phyloP scores from a whole-genome alignment of 2,113 vertebrate genomes.

The Eulemur macaco region DNA sequence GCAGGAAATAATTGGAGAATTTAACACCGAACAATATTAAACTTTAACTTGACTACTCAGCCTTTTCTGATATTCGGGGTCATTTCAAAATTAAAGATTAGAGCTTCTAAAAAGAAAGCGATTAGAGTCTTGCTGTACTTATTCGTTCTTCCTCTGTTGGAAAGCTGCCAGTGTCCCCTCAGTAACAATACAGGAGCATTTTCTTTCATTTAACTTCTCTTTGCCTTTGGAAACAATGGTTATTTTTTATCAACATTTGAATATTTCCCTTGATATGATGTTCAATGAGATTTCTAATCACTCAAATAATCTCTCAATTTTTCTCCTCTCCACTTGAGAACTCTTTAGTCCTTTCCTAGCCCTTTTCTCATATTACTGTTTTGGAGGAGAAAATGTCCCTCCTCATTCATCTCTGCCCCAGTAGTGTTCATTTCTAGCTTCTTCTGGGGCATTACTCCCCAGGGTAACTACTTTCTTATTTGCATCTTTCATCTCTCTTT shows the following conservation, averaged over 20 bases:
- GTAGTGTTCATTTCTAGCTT: neutral
- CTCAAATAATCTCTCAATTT: neutral
- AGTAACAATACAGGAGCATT: neutral
- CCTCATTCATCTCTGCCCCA: neutral
- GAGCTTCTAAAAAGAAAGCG: neutral
- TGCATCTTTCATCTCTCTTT: neutral
- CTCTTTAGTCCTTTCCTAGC: neutral
- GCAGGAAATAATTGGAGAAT: neutral
- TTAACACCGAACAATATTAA: neutral
- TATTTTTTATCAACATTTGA: neutral
- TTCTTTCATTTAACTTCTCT: neutral
- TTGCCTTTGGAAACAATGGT: neutral
- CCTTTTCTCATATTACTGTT: neutral
- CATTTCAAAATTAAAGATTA: conserved; percentile 28
- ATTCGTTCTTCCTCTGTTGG: neutral
- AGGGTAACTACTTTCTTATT: neutral
- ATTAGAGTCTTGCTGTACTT: neutral
- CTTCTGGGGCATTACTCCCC: neutral
- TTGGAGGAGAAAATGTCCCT: neutral
- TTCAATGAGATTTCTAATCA: neutral
- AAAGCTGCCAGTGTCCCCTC: neutral
- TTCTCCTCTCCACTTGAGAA: neutral
- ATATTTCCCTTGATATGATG: neutral
- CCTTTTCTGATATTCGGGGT: neutral
- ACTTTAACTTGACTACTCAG: neutral